These are phyloP conservation scores for Erpornis zantholeuca DNA, from an alignment of 2,113 vertebrate species.

Conservation along the genomic window DNA sequence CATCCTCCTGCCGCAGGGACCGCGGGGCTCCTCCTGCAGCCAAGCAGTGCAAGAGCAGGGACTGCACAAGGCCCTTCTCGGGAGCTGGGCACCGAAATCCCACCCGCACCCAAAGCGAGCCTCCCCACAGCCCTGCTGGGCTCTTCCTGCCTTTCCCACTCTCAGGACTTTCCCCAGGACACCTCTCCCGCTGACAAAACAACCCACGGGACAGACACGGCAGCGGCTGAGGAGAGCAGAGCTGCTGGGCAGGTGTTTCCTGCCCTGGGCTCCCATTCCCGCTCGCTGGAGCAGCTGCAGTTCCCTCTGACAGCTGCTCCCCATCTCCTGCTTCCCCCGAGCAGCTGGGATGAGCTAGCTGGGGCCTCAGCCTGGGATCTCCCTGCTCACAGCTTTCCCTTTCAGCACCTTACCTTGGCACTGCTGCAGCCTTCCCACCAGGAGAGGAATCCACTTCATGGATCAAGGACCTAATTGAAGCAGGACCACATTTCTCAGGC, in stretches of 20 bases:
- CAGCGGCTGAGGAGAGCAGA: background rate
- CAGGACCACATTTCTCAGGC: background rate
- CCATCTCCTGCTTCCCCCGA: background rate
- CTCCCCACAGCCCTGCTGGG: background rate
- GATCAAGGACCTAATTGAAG: background rate
- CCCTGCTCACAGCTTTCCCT: background rate
- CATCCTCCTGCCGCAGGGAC: background rate
- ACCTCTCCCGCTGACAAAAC: background rate
- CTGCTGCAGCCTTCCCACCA: background rate
- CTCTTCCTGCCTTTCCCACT: background rate
- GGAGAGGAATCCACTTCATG: background rate
- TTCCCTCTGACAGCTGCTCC: background rate
- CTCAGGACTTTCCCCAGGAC: background rate
- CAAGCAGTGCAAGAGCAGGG: background rate
- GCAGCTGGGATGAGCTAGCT: background rate
- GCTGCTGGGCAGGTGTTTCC: background rate
- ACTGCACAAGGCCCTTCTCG: background rate
- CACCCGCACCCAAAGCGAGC: rapidly evolving
- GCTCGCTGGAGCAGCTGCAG: rapidly evolving
- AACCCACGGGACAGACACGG: rapidly evolving
- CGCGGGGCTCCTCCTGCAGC: background rate
- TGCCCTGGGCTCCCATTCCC: background rate
- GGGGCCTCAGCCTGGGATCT: background rate
- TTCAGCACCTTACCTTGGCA: background rate
- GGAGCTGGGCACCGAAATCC: background rate